A percentile compares a stretch with the other conserved stretches of the same genome.
Evolutionary conservation across 1,140 invertebrate species (phyloP).

Genomic region (Lordiphosa clarofinis): DNA sequence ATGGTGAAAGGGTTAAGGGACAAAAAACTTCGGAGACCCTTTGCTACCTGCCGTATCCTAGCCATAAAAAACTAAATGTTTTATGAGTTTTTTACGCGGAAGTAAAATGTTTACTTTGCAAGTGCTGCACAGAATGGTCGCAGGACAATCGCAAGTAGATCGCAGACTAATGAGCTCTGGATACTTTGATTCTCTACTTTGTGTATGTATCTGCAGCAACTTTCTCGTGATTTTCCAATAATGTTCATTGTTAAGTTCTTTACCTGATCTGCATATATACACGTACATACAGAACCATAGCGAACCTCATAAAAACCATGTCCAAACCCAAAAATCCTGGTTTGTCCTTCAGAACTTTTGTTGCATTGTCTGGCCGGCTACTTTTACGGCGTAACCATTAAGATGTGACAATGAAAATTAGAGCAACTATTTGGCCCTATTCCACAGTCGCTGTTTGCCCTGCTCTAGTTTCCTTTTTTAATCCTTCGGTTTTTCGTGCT

Average conservation of each 20-base stretch:
- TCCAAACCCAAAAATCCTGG: slow-evolving; percentile 15
- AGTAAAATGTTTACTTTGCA: slow-evolving; percentile 25
- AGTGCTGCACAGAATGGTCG: slow-evolving; percentile 4
- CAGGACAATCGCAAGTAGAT: slow-evolving; percentile 58
- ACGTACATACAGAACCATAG: slow-evolving; percentile 12
- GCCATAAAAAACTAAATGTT: slow-evolving; percentile 69
- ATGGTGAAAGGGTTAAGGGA: slow-evolving; percentile 65
- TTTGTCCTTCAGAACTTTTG: slow-evolving; percentile 62
- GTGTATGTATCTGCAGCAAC: slow-evolving; percentile 23
- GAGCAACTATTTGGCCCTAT: slow-evolving; percentile 57
- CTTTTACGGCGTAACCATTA: slow-evolving; percentile 67
- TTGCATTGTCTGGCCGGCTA: slow-evolving; percentile 43
- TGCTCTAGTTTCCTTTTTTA: slow-evolving; percentile 76
- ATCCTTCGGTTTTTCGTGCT: slow-evolving; percentile 73
- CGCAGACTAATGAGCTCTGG: slow-evolving; percentile 29
- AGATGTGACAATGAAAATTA: slow-evolving; percentile 65
- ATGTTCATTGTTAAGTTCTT: slow-evolving; percentile 65
- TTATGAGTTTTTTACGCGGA: slow-evolving; percentile 63
- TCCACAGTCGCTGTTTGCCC: slow-evolving; percentile 5
- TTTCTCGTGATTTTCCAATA: slow-evolving; percentile 71
- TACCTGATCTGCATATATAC: slow-evolving; percentile 46
- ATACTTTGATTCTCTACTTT: slow-evolving; percentile 23
- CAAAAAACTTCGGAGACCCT: slow-evolving; percentile 45
- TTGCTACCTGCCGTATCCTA: slow-evolving; percentile 9
- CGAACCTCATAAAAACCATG: slow-evolving; percentile 13